Conservation (phyloP, 2,888 invertebrate genomes). For the Lepidochitona cinerea region DNA sequence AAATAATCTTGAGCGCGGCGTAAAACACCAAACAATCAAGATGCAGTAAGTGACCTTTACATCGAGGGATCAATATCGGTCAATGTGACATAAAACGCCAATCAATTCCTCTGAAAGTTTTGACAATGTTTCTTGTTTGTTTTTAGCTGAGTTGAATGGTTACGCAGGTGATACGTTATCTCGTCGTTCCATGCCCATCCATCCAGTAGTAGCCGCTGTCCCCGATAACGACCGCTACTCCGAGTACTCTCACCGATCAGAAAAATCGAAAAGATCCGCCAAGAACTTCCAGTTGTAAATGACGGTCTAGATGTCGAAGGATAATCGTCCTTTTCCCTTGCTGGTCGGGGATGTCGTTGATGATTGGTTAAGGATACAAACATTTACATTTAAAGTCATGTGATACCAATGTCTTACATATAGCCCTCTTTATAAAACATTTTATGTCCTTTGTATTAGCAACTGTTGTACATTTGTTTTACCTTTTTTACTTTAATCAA, state of each 20-base stretch:
- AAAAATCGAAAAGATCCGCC: constrained; percentile 26
- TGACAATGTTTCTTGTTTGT: constrained; percentile 12
- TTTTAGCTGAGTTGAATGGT: constrained; percentile 60
- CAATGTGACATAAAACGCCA: too few species aligned
- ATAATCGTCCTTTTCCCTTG: background rate
- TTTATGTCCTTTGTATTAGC: too few species aligned
- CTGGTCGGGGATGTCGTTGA: too few species aligned
- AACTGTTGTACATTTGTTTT: too few species aligned
- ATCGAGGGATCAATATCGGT: too few species aligned
- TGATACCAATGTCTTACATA: background rate
- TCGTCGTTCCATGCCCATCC: constrained; percentile 46
- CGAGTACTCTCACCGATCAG: constrained; percentile 48
- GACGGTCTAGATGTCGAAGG: background rate
- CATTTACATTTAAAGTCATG: background rate
- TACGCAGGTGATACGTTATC: constrained; percentile 55
- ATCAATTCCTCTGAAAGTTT: too few species aligned
- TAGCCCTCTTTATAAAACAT: too few species aligned
- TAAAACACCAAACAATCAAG: too few species aligned
- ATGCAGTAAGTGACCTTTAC: too few species aligned
- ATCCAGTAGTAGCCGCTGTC: constrained; percentile 48
- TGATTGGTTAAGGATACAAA: too few species aligned
- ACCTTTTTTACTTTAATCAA: too few species aligned
- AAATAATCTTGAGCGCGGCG: too few species aligned
- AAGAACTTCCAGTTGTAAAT: constrained; percentile 49
- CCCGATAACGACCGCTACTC: constrained; percentile 44